Percentiles rank a stretch among this genome's conserved stretches.
phyloP scores from a whole-genome alignment of 2,113 vertebrate species.

The Perognathus longimembris region DNA sequence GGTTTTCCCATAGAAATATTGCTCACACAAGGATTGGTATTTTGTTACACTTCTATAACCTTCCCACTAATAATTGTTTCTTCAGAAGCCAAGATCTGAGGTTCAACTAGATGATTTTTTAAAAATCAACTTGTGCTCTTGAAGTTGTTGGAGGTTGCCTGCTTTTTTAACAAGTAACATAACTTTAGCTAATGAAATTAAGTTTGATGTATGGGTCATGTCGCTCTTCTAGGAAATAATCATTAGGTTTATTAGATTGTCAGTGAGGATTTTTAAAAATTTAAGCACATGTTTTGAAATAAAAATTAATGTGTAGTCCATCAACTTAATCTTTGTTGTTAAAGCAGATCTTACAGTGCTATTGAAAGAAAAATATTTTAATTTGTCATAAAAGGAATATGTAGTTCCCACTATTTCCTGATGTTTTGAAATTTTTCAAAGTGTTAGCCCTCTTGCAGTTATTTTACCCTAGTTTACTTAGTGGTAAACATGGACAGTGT shows the following conservation, averaged over 20 bases:
- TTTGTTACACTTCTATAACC: conserved; percentile 46
- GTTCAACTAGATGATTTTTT: conserved; percentile 39
- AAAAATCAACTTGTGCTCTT: conserved; percentile 40
- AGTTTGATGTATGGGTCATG: conserved; percentile 10
- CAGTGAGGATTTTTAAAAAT: conserved; percentile 45
- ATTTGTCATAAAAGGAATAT: conserved; percentile 66
- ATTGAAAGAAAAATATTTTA: conserved; percentile 57
- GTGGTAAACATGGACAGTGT: conserved; percentile 11
- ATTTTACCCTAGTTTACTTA: conserved; percentile 60
- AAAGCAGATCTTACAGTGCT: conserved; percentile 56
- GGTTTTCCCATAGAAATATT: conserved; percentile 55
- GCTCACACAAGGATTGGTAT: not conserved
- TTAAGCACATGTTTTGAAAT: conserved; percentile 53
- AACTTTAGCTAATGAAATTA: conserved; percentile 24
- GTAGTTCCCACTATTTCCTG: conserved; percentile 63
- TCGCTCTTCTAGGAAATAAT: conserved; percentile 31
- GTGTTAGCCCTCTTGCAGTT: conserved; percentile 51
- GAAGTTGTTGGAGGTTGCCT: conserved; percentile 33
- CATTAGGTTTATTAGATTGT: conserved; percentile 44
- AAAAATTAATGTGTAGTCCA: conserved; percentile 3
- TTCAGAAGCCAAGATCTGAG: conserved; percentile 45
- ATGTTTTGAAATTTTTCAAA: conserved; percentile 64
- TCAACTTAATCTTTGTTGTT: conserved; percentile 54
- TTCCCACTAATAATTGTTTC: conserved; percentile 20
- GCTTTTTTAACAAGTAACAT: conserved; percentile 33